Evolutionary conservation across 2,113 vertebrate species (phyloP).

Genomic region (Asarcornis scutulata): DNA sequence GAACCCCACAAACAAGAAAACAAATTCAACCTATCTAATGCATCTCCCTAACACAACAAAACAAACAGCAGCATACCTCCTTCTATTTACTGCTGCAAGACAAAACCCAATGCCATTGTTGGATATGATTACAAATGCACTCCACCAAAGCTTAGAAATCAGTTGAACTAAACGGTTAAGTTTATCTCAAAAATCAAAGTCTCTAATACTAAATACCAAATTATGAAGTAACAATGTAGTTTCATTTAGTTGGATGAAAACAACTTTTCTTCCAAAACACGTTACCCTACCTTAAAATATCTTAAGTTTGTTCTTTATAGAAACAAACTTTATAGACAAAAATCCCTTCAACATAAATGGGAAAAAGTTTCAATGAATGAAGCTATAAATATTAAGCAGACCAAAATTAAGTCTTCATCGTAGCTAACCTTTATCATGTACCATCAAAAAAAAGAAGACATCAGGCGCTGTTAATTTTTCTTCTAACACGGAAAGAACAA

Average conservation of each 20-base stretch:
- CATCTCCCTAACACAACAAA: slow-evolving; percentile 36
- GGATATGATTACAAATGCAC: background rate
- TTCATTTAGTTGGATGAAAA: background rate
- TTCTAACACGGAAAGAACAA: background rate
- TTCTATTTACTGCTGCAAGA: slow-evolving; percentile 32
- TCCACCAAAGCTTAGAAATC: background rate
- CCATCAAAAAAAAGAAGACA: slow-evolving; percentile 26
- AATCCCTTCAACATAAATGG: background rate
- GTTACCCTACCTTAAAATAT: background rate
- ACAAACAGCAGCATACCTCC: slow-evolving; percentile 12
- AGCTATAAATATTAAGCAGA: slow-evolving; percentile 48
- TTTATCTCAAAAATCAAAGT: background rate
- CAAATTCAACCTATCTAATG: slow-evolving; percentile 28
- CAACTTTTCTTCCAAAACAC: background rate
- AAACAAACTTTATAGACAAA: background rate
- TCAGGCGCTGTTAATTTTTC: background rate
- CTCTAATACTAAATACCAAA: background rate
- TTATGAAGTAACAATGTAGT: background rate
- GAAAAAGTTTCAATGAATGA: slow-evolving; percentile 1
- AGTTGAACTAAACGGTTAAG: background rate
- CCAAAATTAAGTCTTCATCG: slow-evolving; percentile 45
- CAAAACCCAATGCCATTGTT: background rate
- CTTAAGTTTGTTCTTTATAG: background rate
- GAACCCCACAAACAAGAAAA: slow-evolving; percentile 60
- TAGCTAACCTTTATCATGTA: slow-evolving; percentile 25